These are phyloP conservation scores for Ochlodes sylvanus DNA, from an alignment of 2,888 invertebrate species.

Conservation along the genomic window DNA sequence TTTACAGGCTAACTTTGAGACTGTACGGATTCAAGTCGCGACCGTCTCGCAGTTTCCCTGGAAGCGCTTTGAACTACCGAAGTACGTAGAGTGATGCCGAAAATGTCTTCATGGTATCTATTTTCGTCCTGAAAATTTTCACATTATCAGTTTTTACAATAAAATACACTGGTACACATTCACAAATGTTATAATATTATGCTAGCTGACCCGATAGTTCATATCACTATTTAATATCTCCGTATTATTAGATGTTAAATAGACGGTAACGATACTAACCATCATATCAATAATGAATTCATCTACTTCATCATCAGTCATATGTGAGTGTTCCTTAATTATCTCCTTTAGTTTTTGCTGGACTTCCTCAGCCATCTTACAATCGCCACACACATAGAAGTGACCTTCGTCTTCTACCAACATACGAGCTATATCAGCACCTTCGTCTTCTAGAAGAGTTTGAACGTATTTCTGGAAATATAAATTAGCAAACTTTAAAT, in stretches of 20 bases:
- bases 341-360: conserved; percentile 94
- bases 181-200: too few relatives aligned
- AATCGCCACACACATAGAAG: conserved; percentile 98
- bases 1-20: conserved; percentile 38
- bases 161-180: background rate
- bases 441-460: conserved; percentile 91
- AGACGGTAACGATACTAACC: conserved; percentile 80
- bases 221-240: too few relatives aligned
- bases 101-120: conserved; percentile 98
- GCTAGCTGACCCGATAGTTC: too few relatives aligned
- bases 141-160: background rate
- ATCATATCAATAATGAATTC: conserved; percentile 92
- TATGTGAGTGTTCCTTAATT: conserved; percentile 86
- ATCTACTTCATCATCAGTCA: conserved; percentile 91
- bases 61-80: conserved; percentile 95
- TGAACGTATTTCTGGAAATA: conserved; percentile 94
- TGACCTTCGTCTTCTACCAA: conserved; percentile 92
- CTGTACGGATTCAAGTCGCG: conserved; percentile 61
- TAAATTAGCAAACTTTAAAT: background rate
- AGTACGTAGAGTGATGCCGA: conserved; percentile 95
- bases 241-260: too few relatives aligned
- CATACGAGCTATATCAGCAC: conserved; percentile 89
- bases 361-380: conserved; percentile 98
- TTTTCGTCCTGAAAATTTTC: conserved; percentile 90
- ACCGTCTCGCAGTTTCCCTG: conserved; percentile 89